phyloP scores from a whole-genome alignment of 2,888 invertebrate species.

The Hofmannophila pseudospretella region DNA sequence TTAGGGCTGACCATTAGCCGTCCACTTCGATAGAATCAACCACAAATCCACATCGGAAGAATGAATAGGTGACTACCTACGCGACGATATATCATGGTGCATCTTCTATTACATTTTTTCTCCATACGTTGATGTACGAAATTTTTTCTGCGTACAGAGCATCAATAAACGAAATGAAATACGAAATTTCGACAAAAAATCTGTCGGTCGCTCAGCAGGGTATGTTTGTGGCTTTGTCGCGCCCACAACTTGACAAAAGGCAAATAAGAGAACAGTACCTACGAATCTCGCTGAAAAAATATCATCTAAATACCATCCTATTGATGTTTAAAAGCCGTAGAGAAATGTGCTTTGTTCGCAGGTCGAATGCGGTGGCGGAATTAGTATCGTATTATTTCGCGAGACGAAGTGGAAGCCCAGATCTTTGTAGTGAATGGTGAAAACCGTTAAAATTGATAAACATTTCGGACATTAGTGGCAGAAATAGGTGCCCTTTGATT shows the following conservation, averaged over 20 bases:
- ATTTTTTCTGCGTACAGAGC: slow-evolving; percentile 45
- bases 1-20: slow-evolving; percentile 22
- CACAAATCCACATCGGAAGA: slow-evolving; percentile 49
- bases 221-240: slow-evolving; percentile 75
- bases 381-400: slow-evolving; percentile 68
- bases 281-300: slow-evolving; percentile 51
- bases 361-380: slow-evolving; percentile 69
- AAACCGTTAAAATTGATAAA: slow-evolving; percentile 30
- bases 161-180: slow-evolving; percentile 72
- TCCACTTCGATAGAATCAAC: slow-evolving; percentile 28
- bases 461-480: slow-evolving; percentile 8
- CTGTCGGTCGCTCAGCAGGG: slow-evolving; percentile 66
- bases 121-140: slow-evolving; percentile 25
- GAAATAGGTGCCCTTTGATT: slow-evolving; percentile 26
- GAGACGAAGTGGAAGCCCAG: slow-evolving; percentile 25
- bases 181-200: slow-evolving; percentile 64
- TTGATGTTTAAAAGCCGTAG: slow-evolving; percentile 75
- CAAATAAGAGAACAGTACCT: slow-evolving; percentile 73
- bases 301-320: slow-evolving; percentile 71
- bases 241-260: slow-evolving; percentile 74
- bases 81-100: slow-evolving; percentile 63
- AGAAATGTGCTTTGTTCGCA: slow-evolving; percentile 64
- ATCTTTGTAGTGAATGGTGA: slow-evolving; percentile 18
- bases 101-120: slow-evolving; percentile 64
- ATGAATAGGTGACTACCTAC: slow-evolving; percentile 48